Evolutionary conservation across 2,888 invertebrate species (phyloP).

Genomic region (Cylloceria caligata): DNA sequence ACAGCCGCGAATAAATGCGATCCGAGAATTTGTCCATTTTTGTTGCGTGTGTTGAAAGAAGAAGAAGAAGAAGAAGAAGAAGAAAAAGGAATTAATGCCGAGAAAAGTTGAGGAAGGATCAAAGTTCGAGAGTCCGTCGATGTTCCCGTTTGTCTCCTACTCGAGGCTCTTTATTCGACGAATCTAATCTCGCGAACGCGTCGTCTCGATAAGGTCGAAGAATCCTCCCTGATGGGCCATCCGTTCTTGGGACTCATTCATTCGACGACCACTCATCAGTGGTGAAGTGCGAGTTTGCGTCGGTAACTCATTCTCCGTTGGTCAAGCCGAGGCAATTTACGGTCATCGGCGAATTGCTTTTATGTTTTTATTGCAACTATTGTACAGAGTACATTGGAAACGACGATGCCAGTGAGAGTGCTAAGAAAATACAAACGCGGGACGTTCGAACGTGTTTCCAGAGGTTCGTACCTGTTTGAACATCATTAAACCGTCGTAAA

Average conservation of each 20-base stretch:
- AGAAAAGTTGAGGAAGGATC: conserved; percentile 49
- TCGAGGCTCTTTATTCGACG: conserved; percentile 63
- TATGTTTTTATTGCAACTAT: neutral
- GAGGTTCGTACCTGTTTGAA: conserved; percentile 57
- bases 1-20: neutral
- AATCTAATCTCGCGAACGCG: conserved; percentile 64
- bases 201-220: conserved; percentile 61
- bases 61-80: neutral
- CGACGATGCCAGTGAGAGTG: neutral
- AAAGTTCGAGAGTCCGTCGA: conserved; percentile 67
- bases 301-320: neutral
- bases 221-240: conserved; percentile 63
- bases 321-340: neutral
- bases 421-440: conserved; percentile 65
- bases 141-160: conserved; percentile 44
- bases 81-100: conserved; percentile 11
- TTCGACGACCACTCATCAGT: conserved; percentile 6
- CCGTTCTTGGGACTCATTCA: conserved; percentile 17
- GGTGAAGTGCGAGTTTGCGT: neutral
- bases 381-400: too few species aligned
- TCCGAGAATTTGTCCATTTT: neutral
- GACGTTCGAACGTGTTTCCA: conserved; percentile 76
- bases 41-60: neutral
- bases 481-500: conserved; percentile 68
- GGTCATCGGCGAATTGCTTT: neutral